phyloP scores from a whole-genome alignment of 1,140 invertebrate species.

The Euwallacea similis region DNA sequence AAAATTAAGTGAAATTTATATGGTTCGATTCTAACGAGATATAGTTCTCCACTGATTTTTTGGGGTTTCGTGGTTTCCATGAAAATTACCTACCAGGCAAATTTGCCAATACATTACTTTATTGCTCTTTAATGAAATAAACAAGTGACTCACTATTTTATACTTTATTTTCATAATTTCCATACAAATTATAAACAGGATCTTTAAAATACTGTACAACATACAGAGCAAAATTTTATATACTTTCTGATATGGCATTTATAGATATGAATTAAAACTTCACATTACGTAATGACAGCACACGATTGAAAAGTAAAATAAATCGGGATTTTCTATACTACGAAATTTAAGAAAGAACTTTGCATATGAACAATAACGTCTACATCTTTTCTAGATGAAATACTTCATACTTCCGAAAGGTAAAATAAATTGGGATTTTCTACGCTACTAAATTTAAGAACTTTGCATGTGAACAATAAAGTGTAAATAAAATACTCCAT shows the following conservation, averaged over 20 bases:
- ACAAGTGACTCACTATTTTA: slow-evolving; percentile 7
- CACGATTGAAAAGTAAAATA: slow-evolving; percentile 37
- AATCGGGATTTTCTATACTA: not conserved
- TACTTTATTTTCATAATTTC: slow-evolving; percentile 64
- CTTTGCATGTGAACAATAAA: no score
- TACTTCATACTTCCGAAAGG: no score
- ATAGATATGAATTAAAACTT: slow-evolving; percentile 60
- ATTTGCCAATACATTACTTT: not conserved
- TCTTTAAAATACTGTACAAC: slow-evolving; percentile 70
- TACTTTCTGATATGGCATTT: slow-evolving; percentile 63
- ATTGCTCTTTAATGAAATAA: not conserved
- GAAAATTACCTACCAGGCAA: no score
- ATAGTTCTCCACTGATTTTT: no score
- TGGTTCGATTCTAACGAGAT: no score
- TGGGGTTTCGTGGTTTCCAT: no score
- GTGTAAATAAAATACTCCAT: no score
- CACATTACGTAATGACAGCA: slow-evolving; percentile 45
- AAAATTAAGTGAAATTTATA: no score
- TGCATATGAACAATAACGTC: not conserved
- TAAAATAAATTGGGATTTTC: not conserved
- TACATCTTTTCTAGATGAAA: no score
- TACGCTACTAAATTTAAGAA: not conserved
- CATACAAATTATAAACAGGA: slow-evolving; percentile 70
- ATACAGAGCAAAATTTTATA: slow-evolving; percentile 59
- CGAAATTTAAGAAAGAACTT: not conserved